phyloP scores from a whole-genome alignment of 2,113 vertebrate genomes.

The Thryonomys swinderianus region DNA sequence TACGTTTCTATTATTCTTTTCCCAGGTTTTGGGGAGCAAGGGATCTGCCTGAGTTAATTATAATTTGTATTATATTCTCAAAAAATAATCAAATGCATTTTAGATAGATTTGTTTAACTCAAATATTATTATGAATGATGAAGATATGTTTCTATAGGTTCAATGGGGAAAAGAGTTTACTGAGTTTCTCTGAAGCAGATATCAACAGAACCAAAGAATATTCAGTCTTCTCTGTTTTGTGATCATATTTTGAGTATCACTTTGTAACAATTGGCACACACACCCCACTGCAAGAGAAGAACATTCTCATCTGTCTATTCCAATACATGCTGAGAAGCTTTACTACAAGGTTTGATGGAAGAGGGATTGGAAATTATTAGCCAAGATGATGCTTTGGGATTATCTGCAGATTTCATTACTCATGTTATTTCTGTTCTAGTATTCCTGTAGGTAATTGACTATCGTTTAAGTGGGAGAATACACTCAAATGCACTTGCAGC shows the following conservation, averaged over 20 bases:
- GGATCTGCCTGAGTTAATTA: not conserved
- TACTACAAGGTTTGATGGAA: not conserved
- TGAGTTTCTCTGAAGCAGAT: not conserved
- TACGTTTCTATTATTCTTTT: not conserved
- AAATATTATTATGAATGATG: constrained; percentile 21
- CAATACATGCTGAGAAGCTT: constrained; percentile 13
- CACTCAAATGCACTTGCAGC: constrained; percentile 51
- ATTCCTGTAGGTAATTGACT: constrained; percentile 48
- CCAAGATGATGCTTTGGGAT: constrained; percentile 57
- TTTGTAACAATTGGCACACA: constrained; percentile 12
- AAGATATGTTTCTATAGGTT: not conserved
- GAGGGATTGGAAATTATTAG: constrained; percentile 18
- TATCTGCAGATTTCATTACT: constrained; percentile 62
- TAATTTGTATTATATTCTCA: not conserved
- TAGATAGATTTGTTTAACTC: not conserved
- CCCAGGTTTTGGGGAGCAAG: not conserved
- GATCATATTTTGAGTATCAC: constrained; percentile 24
- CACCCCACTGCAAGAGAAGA: not conserved
- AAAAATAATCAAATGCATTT: constrained; percentile 40
- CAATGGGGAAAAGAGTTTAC: not conserved
- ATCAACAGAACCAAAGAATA: not conserved
- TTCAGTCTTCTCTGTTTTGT: not conserved
- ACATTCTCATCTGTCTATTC: constrained; percentile 33
- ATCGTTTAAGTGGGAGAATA: constrained; percentile 33
- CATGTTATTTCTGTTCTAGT: constrained; percentile 59